Percentiles rank a stretch among this genome's conserved stretches.
phyloP scores from a whole-genome alignment of 2,888 invertebrate genomes.

The Germaria angustata region DNA sequence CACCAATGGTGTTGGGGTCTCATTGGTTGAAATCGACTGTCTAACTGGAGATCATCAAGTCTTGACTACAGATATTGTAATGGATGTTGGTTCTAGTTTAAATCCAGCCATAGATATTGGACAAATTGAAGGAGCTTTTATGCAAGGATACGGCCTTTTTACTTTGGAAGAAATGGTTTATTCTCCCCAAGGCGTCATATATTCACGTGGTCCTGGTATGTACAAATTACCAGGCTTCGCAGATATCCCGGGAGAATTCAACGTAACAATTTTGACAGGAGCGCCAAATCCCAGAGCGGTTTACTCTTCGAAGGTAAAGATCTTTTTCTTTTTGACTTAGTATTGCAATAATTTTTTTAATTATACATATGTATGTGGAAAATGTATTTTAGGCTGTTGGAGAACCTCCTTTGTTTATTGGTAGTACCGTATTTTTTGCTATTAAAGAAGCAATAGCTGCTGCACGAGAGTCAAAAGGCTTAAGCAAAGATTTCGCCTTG shows the following conservation, averaged over 20 bases:
- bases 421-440: slow-evolving; percentile 93
- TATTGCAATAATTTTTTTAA: neutral
- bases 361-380: neutral
- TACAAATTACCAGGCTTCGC: slow-evolving; percentile 97
- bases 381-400: slow-evolving; percentile 89
- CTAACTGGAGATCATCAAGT: slow-evolving; percentile 96
- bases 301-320: slow-evolving; percentile 93
- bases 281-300: slow-evolving; percentile 94
- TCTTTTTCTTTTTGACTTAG: neutral
- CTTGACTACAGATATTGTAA: slow-evolving; percentile 93
- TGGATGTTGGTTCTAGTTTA: slow-evolving; percentile 96
- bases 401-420: slow-evolving; percentile 95
- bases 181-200: slow-evolving; percentile 89
- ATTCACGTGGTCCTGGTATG: slow-evolving; percentile 93
- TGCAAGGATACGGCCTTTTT: slow-evolving; percentile 96
- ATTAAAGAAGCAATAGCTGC: slow-evolving; percentile 92
- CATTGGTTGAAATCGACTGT: slow-evolving; percentile 96
- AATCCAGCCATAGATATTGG: slow-evolving; percentile 98
- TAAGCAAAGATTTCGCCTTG: slow-evolving; percentile 82
- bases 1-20: slow-evolving; percentile 91
- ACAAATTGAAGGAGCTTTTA: slow-evolving; percentile 96
- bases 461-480: slow-evolving; percentile 87
- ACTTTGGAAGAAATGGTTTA: slow-evolving; percentile 94
- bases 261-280: slow-evolving; percentile 95
- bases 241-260: slow-evolving; percentile 94